Evolutionary conservation across 2,888 invertebrate genomes (phyloP).

Genomic region (Lomographa bimaculata): DNA sequence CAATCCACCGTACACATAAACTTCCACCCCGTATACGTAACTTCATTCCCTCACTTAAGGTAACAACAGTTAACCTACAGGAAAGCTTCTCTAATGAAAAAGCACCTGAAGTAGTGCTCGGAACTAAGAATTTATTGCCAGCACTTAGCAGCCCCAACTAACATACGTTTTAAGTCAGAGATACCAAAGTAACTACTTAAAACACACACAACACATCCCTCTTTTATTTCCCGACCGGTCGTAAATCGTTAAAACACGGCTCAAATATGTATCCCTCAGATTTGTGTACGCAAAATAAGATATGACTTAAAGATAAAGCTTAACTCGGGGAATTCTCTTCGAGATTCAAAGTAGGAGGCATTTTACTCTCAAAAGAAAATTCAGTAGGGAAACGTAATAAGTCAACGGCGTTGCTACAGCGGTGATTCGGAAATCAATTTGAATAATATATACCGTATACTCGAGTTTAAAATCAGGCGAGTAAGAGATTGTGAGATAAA

Average conservation of each 20-base stretch:
- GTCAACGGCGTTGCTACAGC: slow-evolving; percentile 37
- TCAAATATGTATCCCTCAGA: slow-evolving; percentile 16
- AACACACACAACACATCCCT: slow-evolving; percentile 31
- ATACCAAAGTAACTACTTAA: slow-evolving; percentile 34
- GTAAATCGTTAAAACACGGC: slow-evolving; percentile 19
- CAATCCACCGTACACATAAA: slow-evolving; percentile 5
- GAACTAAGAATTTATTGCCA: slow-evolving; percentile 65
- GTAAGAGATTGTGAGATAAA: slow-evolving; percentile 58
- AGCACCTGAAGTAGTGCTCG: slow-evolving; percentile 65
- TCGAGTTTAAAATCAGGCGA: slow-evolving; percentile 63
- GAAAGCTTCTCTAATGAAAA: slow-evolving; percentile 61
- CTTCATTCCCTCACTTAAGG: slow-evolving; percentile 31
- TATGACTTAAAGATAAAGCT: slow-evolving; percentile 23
- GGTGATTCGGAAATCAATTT: slow-evolving; percentile 59
- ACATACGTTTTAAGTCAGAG: slow-evolving; percentile 50
- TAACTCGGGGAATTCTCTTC: slow-evolving; percentile 29
- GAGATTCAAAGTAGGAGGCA: slow-evolving; percentile 36
- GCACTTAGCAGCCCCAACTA: slow-evolving; percentile 65
- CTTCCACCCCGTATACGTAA: slow-evolving; percentile 11
- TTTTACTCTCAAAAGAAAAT: slow-evolving; percentile 28
- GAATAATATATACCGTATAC: slow-evolving; percentile 58
- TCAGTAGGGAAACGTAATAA: slow-evolving; percentile 41
- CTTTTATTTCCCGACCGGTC: slow-evolving; percentile 6
- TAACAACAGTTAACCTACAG: slow-evolving; percentile 43
- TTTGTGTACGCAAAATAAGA: slow-evolving; percentile 18